Evolutionary conservation across 2,888 invertebrate species (phyloP), one percentile per base, ranked within the genome.

Genomic region (Adelognathus sp.): DNA sequence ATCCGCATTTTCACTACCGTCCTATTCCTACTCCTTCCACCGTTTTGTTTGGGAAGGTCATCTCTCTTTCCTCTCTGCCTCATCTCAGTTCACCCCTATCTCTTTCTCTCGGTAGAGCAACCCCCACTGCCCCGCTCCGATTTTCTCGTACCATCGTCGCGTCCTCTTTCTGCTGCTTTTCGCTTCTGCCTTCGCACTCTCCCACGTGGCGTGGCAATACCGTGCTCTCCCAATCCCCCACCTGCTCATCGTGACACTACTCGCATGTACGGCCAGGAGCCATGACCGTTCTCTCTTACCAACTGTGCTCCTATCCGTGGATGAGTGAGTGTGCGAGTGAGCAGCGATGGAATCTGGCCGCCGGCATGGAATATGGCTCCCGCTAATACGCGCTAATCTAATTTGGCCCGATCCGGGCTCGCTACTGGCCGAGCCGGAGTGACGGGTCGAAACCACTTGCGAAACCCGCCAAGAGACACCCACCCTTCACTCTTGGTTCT

Each of bases 311-410:
- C n/a, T n/a, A n/a, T n/a, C n/a, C n/a, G n/a, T 9, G 11, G 16
- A 27, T 6, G 52, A 21, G 77, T 81, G 82, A 84, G 82, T 82
- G 84, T 80, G 79, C 81, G 82, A 82, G 76, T 81, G 27, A 61
- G 52, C 44, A 46, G 44, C 63, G 77, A 74, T 83, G 86, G 86
- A 87, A 86, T 88, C 83, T 84, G 84, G 85, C 84, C 84, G 80
- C 58, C 81, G 84, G 79, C 84, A 76, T 81, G 83, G 85, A 85
- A 85, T 85, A 86, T 82, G 83, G 84, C 83, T 82, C 83, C 63
- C 75, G 84, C 86, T 88, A 88, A 87, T 87, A 87, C 86, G 81
- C 83, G 85, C 83, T 87, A 88, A 88, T 88, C 84, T 87, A 87
- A 87, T 89, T 88, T 86, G 82, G 82, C 71, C 77, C 81, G 67